These are phyloP conservation scores for Megaleporinus macrocephalus DNA, from an alignment of 2,113 vertebrate genomes.

Conservation along the genomic window DNA sequence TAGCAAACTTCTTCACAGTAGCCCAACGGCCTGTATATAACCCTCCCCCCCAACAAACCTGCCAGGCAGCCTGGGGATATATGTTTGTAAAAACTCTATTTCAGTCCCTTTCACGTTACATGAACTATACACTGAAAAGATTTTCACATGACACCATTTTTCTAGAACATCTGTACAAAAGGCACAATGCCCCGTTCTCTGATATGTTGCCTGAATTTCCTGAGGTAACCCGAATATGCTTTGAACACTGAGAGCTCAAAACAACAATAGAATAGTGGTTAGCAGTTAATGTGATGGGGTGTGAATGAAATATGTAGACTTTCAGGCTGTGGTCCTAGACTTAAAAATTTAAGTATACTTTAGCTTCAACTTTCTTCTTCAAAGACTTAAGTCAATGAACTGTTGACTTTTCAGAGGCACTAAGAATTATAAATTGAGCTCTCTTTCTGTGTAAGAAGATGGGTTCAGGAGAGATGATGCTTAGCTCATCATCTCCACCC, in stretches of 20 bases:
- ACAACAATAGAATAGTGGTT: background rate
- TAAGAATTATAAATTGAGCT: background rate
- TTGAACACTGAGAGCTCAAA: background rate
- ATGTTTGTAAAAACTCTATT: background rate
- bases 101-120: background rate
- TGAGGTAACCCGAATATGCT: background rate
- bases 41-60: conserved; percentile 66
- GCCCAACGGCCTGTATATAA: conserved; percentile 49
- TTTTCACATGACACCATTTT: background rate
- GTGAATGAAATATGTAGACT: background rate
- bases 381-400: conserved; percentile 1
- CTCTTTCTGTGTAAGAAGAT: background rate
- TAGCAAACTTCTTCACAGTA: conserved; percentile 32
- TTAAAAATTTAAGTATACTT: background rate
- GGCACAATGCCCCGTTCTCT: background rate
- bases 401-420: conserved; percentile 18
- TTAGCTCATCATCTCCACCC: background rate
- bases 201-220: background rate
- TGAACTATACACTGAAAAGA: background rate
- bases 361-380: background rate
- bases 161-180: background rate
- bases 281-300: background rate
- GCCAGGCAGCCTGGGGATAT: conserved; percentile 62
- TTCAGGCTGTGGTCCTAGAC: background rate
- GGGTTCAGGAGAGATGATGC: background rate